These are phyloP conservation scores for Lycaon pictus DNA, from an alignment of 2,113 vertebrate genomes.

Conservation along the genomic window DNA sequence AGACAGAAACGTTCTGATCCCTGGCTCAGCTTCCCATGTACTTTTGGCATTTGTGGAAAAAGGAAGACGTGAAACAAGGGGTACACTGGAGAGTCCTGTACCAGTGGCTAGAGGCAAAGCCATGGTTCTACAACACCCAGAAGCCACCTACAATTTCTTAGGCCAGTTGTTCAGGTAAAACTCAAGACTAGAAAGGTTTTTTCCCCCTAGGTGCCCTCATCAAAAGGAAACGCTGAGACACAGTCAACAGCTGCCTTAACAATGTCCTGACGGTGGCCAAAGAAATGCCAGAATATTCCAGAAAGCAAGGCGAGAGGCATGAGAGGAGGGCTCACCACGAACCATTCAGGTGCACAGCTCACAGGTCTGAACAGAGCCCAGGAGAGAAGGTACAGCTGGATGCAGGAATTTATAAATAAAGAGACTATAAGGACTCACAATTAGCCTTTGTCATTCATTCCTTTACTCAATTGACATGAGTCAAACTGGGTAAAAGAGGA, in stretches of 20 bases:
- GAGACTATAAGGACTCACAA: fast-evolving
- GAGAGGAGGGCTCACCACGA: fast-evolving
- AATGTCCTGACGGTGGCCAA: not conserved
- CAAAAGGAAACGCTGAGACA: not conserved
- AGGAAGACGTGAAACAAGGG: not conserved
- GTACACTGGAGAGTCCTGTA: not conserved
- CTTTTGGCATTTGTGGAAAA: not conserved
- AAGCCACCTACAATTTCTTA: not conserved
- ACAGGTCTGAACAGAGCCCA: not conserved
- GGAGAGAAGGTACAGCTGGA: not conserved
- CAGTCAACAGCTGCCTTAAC: not conserved
- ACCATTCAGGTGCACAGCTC: not conserved
- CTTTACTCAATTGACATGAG: not conserved
- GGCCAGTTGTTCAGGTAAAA: not conserved
- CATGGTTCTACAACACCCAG: not conserved
- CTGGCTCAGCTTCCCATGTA: not conserved
- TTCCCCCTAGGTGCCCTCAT: not conserved
- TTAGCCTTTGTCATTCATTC: not conserved
- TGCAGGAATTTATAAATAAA: not conserved
- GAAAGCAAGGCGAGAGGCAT: not conserved
- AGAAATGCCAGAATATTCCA: not conserved
- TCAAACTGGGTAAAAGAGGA: not conserved
- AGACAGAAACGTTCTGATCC: not conserved
- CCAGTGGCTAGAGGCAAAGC: not conserved
- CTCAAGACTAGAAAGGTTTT: not conserved